phyloP scores from a whole-genome alignment of 1,140 invertebrate genomes.

The Aphidius gifuensis region DNA sequence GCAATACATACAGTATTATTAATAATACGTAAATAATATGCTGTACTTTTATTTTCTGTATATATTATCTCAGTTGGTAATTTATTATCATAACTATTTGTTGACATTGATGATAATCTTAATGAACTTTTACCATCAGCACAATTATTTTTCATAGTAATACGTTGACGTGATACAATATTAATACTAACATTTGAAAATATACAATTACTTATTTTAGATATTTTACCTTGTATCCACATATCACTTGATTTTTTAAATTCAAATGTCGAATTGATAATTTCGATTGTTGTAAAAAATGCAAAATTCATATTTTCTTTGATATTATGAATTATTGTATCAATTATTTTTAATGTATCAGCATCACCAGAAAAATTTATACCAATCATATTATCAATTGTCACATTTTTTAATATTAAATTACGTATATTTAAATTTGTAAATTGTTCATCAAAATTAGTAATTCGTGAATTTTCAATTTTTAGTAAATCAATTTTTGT shows the following conservation, averaged over 20 bases:
- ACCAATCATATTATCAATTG: slow-evolving; percentile 27
- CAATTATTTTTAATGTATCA: slow-evolving; percentile 25
- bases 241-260: slow-evolving; percentile 32
- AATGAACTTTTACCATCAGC: slow-evolving; percentile 39
- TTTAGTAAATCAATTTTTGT: slow-evolving; percentile 28
- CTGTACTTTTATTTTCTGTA: slow-evolving; percentile 17
- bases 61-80: slow-evolving; percentile 40
- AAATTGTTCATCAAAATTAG: slow-evolving; percentile 35
- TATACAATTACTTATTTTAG: slow-evolving; percentile 27
- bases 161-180: slow-evolving; percentile 25
- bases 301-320: slow-evolving; percentile 30
- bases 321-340: slow-evolving; percentile 31
- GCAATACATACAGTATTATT: slow-evolving; percentile 43
- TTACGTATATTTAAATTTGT: slow-evolving; percentile 22
- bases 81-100: slow-evolving; percentile 33
- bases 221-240: slow-evolving; percentile 28
- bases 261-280: slow-evolving; percentile 34
- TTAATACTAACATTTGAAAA: slow-evolving; percentile 38
- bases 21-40: slow-evolving; percentile 12
- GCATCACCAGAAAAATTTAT: slow-evolving; percentile 33
- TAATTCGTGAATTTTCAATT: slow-evolving; percentile 34
- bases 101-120: slow-evolving; percentile 30
- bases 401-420: slow-evolving; percentile 37
- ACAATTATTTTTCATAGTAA: slow-evolving; percentile 32
- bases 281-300: slow-evolving; percentile 32